These are phyloP conservation scores for Tokudaia muenninki DNA, from an alignment of 2,797 vertebrate genomes.

Conservation along the genomic window DNA sequence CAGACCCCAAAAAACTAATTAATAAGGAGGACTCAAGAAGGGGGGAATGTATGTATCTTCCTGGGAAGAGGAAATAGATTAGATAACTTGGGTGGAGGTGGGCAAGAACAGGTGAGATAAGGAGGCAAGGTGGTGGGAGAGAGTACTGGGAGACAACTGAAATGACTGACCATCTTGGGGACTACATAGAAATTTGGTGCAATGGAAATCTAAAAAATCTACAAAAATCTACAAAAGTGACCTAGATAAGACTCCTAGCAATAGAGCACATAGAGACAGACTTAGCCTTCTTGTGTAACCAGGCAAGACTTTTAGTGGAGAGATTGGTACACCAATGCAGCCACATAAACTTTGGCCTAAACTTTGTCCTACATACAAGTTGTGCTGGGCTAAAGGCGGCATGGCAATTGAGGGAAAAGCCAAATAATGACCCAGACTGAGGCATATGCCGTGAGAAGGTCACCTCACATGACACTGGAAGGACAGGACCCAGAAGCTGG, in stretches of 20 bases:
- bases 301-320: not conserved
- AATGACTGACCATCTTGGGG: not conserved
- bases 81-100: not conserved
- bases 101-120: not conserved
- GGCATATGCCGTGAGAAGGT: not conserved
- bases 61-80: not conserved
- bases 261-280: not conserved
- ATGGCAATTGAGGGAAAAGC: not conserved
- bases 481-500: not conserved
- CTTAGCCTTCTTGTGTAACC: not conserved
- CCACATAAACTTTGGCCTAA: not conserved
- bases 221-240: not conserved
- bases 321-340: not conserved
- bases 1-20: not conserved
- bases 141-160: not conserved
- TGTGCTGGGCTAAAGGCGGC: not conserved
- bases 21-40: not conserved
- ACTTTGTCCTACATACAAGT: not conserved
- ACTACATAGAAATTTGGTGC: not conserved
- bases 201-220: not conserved
- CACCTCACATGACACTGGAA: not conserved
- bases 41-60: not conserved
- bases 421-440: not conserved
- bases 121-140: not conserved
- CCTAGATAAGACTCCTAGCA: not conserved